These are phyloP conservation scores for western clawed frog (Xenopus tropicalis) DNA, from an alignment of 2,113 vertebrate genomes.

Conservation along the genomic window DNA sequence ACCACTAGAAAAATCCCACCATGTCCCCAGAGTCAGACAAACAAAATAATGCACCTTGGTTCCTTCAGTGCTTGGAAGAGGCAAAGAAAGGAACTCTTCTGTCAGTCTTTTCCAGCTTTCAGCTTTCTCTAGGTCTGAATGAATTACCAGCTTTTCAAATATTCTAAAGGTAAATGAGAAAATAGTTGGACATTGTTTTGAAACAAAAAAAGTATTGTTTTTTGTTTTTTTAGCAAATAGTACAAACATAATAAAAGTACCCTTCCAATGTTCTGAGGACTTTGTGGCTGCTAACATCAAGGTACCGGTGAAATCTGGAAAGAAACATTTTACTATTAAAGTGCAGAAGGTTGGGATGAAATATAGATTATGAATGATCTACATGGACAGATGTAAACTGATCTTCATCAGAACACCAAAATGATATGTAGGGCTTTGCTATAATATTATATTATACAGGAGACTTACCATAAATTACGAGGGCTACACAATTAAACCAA, in stretches of 20 bases:
- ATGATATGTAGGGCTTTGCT: too few species aligned
- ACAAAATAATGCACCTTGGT: constrained; percentile 66
- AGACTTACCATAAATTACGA: too few species aligned
- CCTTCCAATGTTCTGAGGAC: constrained; percentile 81
- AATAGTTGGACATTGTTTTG: background rate
- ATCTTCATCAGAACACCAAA: too few species aligned
- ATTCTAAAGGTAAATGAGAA: constrained; percentile 67
- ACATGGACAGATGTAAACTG: too few species aligned
- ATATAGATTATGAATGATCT: too few species aligned
- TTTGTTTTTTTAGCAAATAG: background rate
- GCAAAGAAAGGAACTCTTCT: constrained; percentile 81
- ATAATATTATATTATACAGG: too few species aligned
- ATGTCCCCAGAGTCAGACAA: too few species aligned
- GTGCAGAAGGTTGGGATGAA: too few species aligned
- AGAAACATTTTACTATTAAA: constrained; percentile 28
- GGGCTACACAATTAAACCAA: too few species aligned
- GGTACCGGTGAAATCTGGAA: constrained; percentile 85
- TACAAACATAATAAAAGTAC: constrained; percentile 54
- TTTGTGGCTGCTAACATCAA: constrained; percentile 89
- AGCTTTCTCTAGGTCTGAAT: constrained; percentile 91
- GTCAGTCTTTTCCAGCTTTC: constrained; percentile 88
- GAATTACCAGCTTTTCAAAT: constrained; percentile 88
- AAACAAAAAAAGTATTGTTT: background rate
- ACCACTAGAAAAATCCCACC: too few species aligned
- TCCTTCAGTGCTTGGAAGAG: constrained; percentile 74